Base-by-base conservation (phyloP, 1,140 invertebrate genomes). In the Muscidifurax raptorellus region DNA sequence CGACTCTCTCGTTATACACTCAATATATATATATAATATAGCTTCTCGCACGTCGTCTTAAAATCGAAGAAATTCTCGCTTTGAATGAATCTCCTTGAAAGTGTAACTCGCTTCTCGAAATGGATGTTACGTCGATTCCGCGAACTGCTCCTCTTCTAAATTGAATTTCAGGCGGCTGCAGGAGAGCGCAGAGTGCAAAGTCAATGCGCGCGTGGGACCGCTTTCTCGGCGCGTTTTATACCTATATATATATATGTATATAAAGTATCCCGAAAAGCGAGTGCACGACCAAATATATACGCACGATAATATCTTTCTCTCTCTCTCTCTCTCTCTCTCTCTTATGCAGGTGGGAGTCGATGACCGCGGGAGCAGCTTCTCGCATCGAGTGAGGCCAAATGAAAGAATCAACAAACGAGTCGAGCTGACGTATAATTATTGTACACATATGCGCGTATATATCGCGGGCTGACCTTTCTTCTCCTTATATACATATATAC, bases 261-360 rank as follows among this genome's bases (percentile, higher is more conserved):
- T n/a, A n/a, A 18, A 4, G 18, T 22, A 59, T 18, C 6, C 52
- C 52, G 52, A 59, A 47, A 81, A 32, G 66, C 44, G 71, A 82
- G 74, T 47, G 52, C 44, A 27, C 59, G n/a, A 0, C 69, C 69
- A 74, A 74, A 74, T 44, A 74, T 10, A n/a, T 30, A 9, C 2
- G 5, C 25, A 1, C 7, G 36, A 40, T 12, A 40, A 9, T 10
- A 7, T 4, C 32, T 36, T 7, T 36, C 32, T 36, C 32, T 36
- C 32, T 36, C 32, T 36, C 32, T 36, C 32, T 36, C 32, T 10
- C 32, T 47, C 12, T 18, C 7, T 22, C 9, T 28, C n/a, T 1
- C 9, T n/a, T 0, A 47, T 9, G 18, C 80, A 64, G 80, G 80
- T 74, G n/a, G 13, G 75, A 71, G 82, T 84, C 82, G 82, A 79